Percentiles rank a stretch among this genome's conserved stretches.
These are phyloP conservation scores for Telmatochromis brichardi DNA, from an alignment of 2,113 vertebrate species.

Conservation along the genomic window DNA sequence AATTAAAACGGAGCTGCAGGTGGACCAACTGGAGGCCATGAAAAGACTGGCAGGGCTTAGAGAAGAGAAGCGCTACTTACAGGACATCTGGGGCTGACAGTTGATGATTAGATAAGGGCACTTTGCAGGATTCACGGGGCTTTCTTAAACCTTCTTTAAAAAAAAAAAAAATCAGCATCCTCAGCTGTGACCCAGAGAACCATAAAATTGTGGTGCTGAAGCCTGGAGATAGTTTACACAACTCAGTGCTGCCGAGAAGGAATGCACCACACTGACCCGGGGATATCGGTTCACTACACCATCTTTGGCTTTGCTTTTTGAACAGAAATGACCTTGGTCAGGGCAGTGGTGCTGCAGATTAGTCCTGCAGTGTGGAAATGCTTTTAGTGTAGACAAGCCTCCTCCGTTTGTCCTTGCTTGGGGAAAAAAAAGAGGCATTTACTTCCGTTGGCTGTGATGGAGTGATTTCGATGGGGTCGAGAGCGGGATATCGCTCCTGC, in stretches of 20 bases:
- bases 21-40: constrained; percentile 83
- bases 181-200: constrained; percentile 33
- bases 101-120: background rate
- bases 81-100: constrained; percentile 89
- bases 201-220: constrained; percentile 19
- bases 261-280: constrained; percentile 33
- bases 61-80: constrained; percentile 85
- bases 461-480: constrained; percentile 23
- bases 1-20: constrained; percentile 70
- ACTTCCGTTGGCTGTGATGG: constrained; percentile 25
- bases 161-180: background rate
- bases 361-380: constrained; percentile 45
- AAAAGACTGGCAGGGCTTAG: constrained; percentile 78
- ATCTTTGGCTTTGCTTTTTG: constrained; percentile 41
- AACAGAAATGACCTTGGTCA: constrained; percentile 50
- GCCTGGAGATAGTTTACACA: constrained; percentile 23
- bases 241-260: constrained; percentile 11
- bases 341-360: constrained; percentile 32
- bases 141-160: background rate
- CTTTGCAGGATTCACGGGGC: background rate
- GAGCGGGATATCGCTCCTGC: background rate
- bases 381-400: constrained; percentile 45
- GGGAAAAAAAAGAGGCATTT: constrained; percentile 27
- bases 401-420: constrained; percentile 20
- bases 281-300: constrained; percentile 39